phyloP scores from a whole-genome alignment of 2,797 vertebrate genomes.

The Labeo calbasu region DNA sequence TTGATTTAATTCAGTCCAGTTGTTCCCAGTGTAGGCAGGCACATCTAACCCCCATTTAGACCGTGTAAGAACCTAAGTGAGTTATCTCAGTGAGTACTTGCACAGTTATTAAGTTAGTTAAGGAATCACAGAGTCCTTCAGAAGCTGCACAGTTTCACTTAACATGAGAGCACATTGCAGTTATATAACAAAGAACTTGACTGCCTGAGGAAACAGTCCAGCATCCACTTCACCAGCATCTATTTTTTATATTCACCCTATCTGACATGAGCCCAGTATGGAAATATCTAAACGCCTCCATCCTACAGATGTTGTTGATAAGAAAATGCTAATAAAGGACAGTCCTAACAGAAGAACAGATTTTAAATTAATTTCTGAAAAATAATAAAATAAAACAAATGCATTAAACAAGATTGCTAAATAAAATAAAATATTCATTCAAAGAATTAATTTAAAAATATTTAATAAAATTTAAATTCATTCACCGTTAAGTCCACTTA shows the following conservation, averaged over 20 bases:
- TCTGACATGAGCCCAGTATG: neutral
- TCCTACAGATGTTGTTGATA: neutral
- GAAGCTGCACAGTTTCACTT: conserved; percentile 30
- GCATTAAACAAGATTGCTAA: neutral
- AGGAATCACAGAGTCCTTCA: conserved; percentile 35
- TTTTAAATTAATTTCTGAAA: neutral
- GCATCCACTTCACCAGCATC: neutral
- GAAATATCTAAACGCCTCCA: neutral
- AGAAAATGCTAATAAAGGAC: neutral
- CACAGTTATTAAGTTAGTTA: conserved; percentile 67
- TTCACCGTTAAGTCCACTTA: neutral
- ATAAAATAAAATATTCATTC: too few relatives aligned
- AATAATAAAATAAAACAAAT: neutral
- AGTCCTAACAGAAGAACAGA: neutral
- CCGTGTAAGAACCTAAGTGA: conserved; percentile 52
- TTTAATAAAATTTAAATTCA: neutral
- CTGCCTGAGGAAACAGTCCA: neutral
- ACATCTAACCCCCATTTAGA: conserved; percentile 8
- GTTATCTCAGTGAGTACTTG: conserved; percentile 59
- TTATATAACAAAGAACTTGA: conserved; percentile 1
- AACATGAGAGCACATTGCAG: conserved; percentile 11
- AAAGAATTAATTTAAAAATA: neutral
- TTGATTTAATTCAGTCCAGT: conserved; percentile 62
- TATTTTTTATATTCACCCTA: neutral
- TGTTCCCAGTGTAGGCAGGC: conserved; percentile 51